Evolutionary conservation across 2,888 invertebrate species (phyloP).

Genomic region (Muscina levida): DNA sequence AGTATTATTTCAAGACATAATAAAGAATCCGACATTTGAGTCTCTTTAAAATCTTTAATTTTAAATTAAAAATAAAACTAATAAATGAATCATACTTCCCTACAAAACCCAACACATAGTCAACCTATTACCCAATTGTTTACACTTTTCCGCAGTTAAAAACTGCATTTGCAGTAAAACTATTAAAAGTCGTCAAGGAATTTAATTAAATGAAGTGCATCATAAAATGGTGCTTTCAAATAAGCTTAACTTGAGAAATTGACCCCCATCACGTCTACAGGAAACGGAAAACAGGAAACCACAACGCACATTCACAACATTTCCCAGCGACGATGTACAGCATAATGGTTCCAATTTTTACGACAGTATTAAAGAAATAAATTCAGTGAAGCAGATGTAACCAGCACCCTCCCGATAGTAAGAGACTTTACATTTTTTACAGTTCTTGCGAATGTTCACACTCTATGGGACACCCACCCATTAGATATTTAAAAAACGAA

Average conservation of each 20-base stretch:
- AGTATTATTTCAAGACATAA: no score
- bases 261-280: background rate
- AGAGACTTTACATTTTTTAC: no score
- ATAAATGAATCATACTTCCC: no score
- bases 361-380: slow-evolving; percentile 27
- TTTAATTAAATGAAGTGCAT: slow-evolving; percentile 26
- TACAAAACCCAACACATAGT: no score
- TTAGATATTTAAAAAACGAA: slow-evolving; percentile 9
- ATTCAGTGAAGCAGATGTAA: slow-evolving; percentile 15
- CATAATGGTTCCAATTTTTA: slow-evolving; percentile 29
- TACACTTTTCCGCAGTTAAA: no score
- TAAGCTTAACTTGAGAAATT: slow-evolving; percentile 3
- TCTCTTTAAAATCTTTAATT: no score
- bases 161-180: no score
- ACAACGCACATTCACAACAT: background rate
- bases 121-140: no score
- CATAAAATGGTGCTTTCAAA: slow-evolving; percentile 19
- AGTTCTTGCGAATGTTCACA: slow-evolving; percentile 11
- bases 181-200: background rate
- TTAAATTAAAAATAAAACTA: no score
- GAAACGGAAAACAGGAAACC: background rate
- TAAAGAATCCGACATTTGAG: no score
- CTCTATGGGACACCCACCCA: no score
- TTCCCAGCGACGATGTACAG: background rate
- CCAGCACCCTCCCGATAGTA: slow-evolving; percentile 13